Conservation (phyloP, 35 echinoderm and acorn worm species). For the Apostichopus japonicus region DNA sequence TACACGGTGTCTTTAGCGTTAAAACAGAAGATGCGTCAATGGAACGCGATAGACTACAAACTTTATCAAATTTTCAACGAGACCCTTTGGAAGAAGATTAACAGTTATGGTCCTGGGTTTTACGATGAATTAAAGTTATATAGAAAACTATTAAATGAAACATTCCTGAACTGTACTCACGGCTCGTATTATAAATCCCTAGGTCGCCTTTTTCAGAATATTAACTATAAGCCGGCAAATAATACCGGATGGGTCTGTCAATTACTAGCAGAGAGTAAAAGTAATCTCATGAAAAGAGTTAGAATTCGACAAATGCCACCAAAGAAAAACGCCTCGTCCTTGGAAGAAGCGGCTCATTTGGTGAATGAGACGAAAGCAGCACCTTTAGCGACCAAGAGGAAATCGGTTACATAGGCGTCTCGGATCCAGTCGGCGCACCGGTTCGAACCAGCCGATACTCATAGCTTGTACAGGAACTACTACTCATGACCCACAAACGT, state of each 20-base stretch:
- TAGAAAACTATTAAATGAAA: not conserved
- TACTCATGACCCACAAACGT: no score
- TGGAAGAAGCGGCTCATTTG: no score
- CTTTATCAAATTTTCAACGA: not conserved
- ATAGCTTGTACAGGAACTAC: no score
- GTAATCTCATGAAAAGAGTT: not conserved
- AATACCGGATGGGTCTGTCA: not conserved
- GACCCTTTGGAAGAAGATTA: not conserved
- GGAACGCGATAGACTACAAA: constrained; percentile 5
- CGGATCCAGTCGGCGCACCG: no score
- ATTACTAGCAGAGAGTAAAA: not conserved
- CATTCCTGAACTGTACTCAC: not conserved
- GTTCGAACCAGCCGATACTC: no score
- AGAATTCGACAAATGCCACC: not conserved
- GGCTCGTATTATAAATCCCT: not conserved
- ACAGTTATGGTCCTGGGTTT: not conserved
- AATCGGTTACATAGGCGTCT: no score
- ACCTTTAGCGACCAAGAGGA: no score
- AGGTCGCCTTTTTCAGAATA: not conserved
- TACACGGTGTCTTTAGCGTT: not conserved
- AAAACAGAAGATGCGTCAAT: not conserved
- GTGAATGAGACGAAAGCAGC: no score
- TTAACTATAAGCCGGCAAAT: constrained; percentile 3
- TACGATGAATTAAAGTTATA: not conserved
- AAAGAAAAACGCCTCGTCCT: no score